phyloP scores from a whole-genome alignment of 2,888 invertebrate species.

The Noctua fimbriata region DNA sequence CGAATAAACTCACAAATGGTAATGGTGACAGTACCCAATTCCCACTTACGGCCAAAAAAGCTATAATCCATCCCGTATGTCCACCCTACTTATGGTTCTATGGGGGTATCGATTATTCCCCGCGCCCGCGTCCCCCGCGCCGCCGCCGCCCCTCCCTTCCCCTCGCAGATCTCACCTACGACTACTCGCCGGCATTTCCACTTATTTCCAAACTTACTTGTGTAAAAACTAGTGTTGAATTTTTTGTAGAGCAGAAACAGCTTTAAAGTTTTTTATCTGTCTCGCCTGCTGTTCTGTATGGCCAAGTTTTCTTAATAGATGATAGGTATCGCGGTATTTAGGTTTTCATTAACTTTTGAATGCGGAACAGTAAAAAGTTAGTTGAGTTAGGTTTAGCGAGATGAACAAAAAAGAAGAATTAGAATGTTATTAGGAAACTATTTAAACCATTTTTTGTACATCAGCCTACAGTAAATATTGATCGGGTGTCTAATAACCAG shows the following conservation, averaged over 20 bases:
- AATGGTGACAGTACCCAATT: slow-evolving; percentile 41
- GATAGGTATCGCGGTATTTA: slow-evolving; percentile 38
- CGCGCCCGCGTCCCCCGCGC: slow-evolving; percentile 58
- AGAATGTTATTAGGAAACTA: background rate
- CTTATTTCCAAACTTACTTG: slow-evolving; percentile 69
- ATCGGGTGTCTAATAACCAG: slow-evolving; percentile 17
- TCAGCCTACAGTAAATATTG: slow-evolving; percentile 9
- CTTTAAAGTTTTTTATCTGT: slow-evolving; percentile 47
- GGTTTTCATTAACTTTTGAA: slow-evolving; percentile 45
- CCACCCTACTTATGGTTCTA: slow-evolving; percentile 87
- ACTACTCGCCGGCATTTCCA: slow-evolving; percentile 64
- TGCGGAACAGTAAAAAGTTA: slow-evolving; percentile 23
- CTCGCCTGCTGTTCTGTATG: slow-evolving; percentile 37
- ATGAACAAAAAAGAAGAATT: background rate
- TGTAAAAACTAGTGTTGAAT: slow-evolving; percentile 60
- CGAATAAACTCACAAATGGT: slow-evolving; percentile 19
- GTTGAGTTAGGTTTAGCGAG: background rate
- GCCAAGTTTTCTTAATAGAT: slow-evolving; percentile 44
- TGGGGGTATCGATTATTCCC: slow-evolving; percentile 87
- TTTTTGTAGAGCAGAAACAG: slow-evolving; percentile 54
- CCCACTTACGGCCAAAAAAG: slow-evolving; percentile 79
- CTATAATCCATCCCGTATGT: slow-evolving; percentile 81
- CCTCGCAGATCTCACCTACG: slow-evolving; percentile 72
- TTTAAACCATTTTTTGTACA: background rate
- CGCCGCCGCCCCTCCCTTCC: slow-evolving; percentile 53